phyloP scores from a whole-genome alignment of 2,888 invertebrate genomes.

The Meandrusa payeni region DNA sequence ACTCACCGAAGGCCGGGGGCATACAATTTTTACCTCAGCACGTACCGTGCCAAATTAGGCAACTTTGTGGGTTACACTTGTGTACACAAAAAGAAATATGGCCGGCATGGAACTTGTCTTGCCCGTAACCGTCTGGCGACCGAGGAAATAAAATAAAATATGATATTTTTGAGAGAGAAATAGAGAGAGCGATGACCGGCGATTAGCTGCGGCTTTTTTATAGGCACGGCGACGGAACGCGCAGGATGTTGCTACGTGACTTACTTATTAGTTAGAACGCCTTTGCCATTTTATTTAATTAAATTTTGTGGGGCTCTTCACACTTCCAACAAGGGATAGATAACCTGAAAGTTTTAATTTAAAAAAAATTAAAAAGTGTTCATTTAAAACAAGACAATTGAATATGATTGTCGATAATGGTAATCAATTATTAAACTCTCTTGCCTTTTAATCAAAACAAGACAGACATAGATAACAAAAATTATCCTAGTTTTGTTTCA shows the following conservation, averaged over 20 bases:
- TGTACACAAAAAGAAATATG: constrained; percentile 51
- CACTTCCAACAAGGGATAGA: no score
- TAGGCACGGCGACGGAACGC: constrained; percentile 37
- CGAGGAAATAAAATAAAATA: constrained; percentile 38
- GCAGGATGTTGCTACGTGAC: constrained; percentile 71
- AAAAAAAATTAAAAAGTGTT: no score
- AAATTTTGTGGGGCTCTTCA: no score
- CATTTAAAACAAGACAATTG: no score
- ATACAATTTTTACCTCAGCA: constrained; percentile 26
- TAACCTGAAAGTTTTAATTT: no score
- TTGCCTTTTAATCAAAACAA: no score
- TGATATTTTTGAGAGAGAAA: constrained; percentile 45
- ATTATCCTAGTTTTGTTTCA: no score
- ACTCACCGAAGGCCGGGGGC: constrained; percentile 30
- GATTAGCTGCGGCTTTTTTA: constrained; percentile 65
- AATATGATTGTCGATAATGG: no score
- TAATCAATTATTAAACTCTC: no score
- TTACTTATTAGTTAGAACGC: constrained; percentile 48
- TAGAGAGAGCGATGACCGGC: constrained; percentile 67
- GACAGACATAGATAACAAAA: no score
- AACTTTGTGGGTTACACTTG: constrained; percentile 55
- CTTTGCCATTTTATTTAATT: constrained; percentile 38
- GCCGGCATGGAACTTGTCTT: constrained; percentile 50
- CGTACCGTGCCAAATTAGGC: constrained; percentile 52
- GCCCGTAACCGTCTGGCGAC: constrained; percentile 49